Conservation (phyloP, 2,113 vertebrate species). For the Eurystomus gularis region DNA sequence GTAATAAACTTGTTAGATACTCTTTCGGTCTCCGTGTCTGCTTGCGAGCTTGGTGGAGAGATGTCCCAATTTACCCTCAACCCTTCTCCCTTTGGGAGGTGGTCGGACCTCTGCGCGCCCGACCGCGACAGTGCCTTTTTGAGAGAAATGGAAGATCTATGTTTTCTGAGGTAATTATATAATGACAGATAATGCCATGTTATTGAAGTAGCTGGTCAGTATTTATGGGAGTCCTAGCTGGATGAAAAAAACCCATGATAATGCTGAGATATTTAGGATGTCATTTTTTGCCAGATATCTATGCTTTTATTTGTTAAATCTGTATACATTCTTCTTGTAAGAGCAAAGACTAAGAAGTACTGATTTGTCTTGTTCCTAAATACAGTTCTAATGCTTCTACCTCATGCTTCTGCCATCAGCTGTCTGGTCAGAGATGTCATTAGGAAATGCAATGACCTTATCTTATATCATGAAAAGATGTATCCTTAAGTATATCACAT, state of each 20-base stretch:
- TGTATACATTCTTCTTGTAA: background rate
- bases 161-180: background rate
- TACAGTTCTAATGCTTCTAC: background rate
- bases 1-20: too few species aligned
- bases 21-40: too few species aligned
- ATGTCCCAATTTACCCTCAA: too few species aligned
- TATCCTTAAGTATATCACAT: background rate
- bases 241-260: background rate
- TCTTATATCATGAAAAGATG: background rate
- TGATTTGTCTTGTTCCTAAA: background rate
- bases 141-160: background rate
- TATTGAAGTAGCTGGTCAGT: background rate
- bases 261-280: background rate
- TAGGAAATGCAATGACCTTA: background rate
- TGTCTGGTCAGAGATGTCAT: background rate
- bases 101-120: too few species aligned
- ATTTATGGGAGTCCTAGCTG: background rate
- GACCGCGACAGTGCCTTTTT: too few species aligned
- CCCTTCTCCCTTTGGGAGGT: too few species aligned
- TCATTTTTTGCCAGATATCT: background rate
- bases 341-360: background rate
- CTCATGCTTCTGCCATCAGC: background rate
- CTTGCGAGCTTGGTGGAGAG: too few species aligned
- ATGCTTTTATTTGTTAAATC: background rate
- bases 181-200: background rate